Percentiles rank a stretch among this genome's conserved stretches.
Evolutionary conservation across 2,113 vertebrate species (phyloP).

Genomic region (Leuciscus idus): DNA sequence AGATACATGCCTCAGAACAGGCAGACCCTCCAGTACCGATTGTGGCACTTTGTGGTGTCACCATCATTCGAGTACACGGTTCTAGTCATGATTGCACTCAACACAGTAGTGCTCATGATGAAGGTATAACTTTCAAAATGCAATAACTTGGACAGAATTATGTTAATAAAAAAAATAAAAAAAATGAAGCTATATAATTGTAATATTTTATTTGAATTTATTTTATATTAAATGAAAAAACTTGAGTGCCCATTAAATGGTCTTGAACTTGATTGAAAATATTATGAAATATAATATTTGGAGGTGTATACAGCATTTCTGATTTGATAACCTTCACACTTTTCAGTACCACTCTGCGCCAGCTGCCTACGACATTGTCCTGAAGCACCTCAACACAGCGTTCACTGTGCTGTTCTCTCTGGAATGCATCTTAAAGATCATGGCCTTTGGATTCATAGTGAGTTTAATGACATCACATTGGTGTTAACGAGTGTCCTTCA

Average conservation of each 20-base stretch:
- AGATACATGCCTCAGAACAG: conserved; percentile 98
- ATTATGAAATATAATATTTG: neutral
- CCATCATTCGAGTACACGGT: conserved; percentile 97
- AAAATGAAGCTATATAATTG: neutral
- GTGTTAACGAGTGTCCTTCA: neutral
- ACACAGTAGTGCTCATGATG: conserved; percentile 99
- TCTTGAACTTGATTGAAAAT: neutral
- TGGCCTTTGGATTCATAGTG: conserved; percentile 95
- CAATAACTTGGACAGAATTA: neutral
- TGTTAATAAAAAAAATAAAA: neutral
- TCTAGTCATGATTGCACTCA: conserved; percentile 97
- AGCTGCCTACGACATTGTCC: conserved; percentile 88
- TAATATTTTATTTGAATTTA: no score
- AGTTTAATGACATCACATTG: conserved; percentile 55
- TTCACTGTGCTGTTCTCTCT: conserved; percentile 98
- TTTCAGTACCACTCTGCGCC: conserved; percentile 93
- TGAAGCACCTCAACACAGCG: conserved; percentile 95
- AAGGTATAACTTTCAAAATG: conserved; percentile 79
- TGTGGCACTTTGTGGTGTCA: conserved; percentile 98
- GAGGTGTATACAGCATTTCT: neutral
- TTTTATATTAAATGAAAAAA: no score
- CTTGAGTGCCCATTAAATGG: no score
- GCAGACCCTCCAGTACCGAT: conserved; percentile 93
- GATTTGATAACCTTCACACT: conserved; percentile 22
- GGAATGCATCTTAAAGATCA: conserved; percentile 96